These are phyloP conservation scores for Agelastica alni DNA, from an alignment of 2,888 invertebrate species.

Conservation along the genomic window DNA sequence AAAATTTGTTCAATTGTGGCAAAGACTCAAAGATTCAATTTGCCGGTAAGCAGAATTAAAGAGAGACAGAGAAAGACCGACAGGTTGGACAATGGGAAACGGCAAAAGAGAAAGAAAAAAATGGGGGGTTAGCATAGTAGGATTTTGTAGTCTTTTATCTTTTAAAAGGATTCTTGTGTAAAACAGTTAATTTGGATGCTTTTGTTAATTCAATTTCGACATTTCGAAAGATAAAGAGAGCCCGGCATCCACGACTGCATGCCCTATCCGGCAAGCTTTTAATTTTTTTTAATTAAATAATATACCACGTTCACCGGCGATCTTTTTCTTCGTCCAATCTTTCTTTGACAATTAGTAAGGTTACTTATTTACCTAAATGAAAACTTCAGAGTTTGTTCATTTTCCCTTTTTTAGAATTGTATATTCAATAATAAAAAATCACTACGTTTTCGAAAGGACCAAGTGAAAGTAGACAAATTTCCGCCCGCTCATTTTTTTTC, in stretches of 20 bases:
- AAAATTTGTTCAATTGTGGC: no score
- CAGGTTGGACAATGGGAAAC: constrained; percentile 1
- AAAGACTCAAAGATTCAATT: no score
- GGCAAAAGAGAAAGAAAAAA: constrained; percentile 16
- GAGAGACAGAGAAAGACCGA: neutral
- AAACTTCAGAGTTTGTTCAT: no score
- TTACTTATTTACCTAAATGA: no score
- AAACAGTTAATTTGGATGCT: constrained; percentile 35
- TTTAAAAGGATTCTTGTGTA: constrained; percentile 39
- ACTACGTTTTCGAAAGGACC: no score
- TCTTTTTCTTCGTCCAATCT: constrained; percentile 3
- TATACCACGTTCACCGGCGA: constrained; percentile 13
- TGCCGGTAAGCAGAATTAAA: no score
- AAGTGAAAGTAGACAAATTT: no score
- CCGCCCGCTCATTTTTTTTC: no score
- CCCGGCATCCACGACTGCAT: constrained; percentile 19
- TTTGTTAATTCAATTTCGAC: constrained; percentile 36
- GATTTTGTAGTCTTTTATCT: constrained; percentile 28
- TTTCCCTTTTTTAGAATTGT: no score
- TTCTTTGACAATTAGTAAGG: no score
- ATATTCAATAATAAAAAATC: no score
- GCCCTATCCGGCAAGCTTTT: constrained; percentile 18
- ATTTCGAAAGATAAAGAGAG: constrained; percentile 32
- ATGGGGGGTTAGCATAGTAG: constrained; percentile 25
- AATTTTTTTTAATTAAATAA: constrained; percentile 34